These are phyloP conservation scores for Drosophila acutilabella DNA, from an alignment of 2,888 invertebrate genomes.

Conservation along the genomic window DNA sequence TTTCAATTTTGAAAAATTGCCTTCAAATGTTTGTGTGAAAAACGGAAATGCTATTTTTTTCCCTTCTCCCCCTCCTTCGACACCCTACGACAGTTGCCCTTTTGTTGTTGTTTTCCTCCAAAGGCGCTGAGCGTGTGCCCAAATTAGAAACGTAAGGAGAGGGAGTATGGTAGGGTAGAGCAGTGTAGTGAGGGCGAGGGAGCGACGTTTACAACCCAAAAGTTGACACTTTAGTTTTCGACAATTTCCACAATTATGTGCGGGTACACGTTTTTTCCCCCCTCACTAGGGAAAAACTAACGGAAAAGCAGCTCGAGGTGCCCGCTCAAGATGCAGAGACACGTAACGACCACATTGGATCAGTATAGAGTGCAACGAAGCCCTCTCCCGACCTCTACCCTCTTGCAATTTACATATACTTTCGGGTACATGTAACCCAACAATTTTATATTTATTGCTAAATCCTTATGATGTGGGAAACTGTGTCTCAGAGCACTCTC, in stretches of 20 bases:
- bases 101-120: slow-evolving; percentile 47
- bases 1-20: slow-evolving; percentile 80
- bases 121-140: slow-evolving; percentile 67
- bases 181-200: slow-evolving; percentile 11
- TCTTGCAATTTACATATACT: slow-evolving; percentile 57
- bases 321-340: slow-evolving; percentile 71
- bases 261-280: slow-evolving; percentile 68
- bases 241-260: slow-evolving; percentile 61
- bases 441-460: slow-evolving; percentile 63
- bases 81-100: slow-evolving; percentile 28
- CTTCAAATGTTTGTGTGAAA: slow-evolving; percentile 74
- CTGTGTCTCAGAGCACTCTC: slow-evolving; percentile 9
- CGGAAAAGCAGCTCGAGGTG: slow-evolving; percentile 32
- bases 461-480: slow-evolving; percentile 77
- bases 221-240: slow-evolving; percentile 71
- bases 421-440: neutral
- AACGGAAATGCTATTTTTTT: slow-evolving; percentile 72
- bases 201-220: slow-evolving; percentile 59
- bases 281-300: slow-evolving; percentile 31
- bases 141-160: slow-evolving; percentile 69
- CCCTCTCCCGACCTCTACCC: slow-evolving; percentile 11
- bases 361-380: slow-evolving; percentile 27
- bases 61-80: neutral
- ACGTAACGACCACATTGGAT: slow-evolving; percentile 52
- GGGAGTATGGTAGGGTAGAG: neutral